These are phyloP conservation scores for Parasteatoda lunata DNA, from an alignment of 2,888 invertebrate species.

Conservation along the genomic window DNA sequence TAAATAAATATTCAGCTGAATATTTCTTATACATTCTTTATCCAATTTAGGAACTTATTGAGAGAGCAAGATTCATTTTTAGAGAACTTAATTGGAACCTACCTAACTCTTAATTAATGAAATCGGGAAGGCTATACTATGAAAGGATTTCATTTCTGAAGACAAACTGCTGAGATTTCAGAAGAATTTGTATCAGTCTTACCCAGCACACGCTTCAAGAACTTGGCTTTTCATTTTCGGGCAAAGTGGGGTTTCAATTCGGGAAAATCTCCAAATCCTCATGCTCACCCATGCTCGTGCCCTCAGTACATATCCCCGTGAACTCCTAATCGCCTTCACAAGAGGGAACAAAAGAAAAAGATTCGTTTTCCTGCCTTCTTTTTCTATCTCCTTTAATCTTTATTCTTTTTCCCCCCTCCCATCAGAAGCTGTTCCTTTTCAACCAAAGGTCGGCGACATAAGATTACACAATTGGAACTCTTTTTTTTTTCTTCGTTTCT, in stretches of 20 bases:
- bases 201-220: neutral
- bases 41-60: no score
- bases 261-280: neutral
- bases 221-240: neutral
- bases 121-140: no score
- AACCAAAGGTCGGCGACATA: conserved; percentile 23
- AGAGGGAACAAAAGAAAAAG: neutral
- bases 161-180: no score
- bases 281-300: neutral
- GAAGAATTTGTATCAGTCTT: no score
- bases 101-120: no score
- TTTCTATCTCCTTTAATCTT: neutral
- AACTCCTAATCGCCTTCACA: conserved; percentile 2
- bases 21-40: no score
- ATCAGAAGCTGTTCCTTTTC: conserved; percentile 24
- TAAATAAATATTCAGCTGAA: no score
- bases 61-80: no score
- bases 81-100: no score
- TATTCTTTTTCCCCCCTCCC: conserved; percentile 5
- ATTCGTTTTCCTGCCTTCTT: neutral
- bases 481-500: neutral
- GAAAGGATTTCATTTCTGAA: no score
- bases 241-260: neutral
- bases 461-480: conserved; percentile 31
- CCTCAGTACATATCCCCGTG: neutral